These are phyloP conservation scores for Lepidostoma basale DNA, from an alignment of 1,140 invertebrate genomes.

Conservation along the genomic window DNA sequence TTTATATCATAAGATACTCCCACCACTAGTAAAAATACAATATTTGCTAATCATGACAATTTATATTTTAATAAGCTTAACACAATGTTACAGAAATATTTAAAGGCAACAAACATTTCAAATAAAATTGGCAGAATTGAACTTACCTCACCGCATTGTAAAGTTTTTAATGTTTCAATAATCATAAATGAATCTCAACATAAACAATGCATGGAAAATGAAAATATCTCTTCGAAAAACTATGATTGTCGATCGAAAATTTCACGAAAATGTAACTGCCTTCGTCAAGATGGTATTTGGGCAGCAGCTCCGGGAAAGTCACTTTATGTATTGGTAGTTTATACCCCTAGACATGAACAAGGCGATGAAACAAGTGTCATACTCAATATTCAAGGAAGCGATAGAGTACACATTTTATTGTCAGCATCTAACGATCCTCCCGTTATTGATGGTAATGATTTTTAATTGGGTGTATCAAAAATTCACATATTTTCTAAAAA, in stretches of 20 bases:
- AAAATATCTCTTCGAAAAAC: neutral
- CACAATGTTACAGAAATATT: conserved; percentile 11
- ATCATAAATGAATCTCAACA: neutral
- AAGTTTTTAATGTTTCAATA: conserved; percentile 4
- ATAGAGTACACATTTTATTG: neutral
- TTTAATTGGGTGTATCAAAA: neutral
- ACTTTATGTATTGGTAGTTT: neutral
- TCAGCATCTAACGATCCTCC: neutral
- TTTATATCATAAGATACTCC: too few relatives aligned
- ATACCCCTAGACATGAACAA: conserved; percentile 5
- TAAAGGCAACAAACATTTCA: neutral
- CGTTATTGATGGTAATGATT: neutral
- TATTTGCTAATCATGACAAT: too few relatives aligned
- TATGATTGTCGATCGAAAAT: neutral
- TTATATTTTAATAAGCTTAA: too few relatives aligned
- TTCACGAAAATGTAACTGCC: neutral
- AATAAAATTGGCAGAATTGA: conserved; percentile 5
- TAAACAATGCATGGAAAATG: neutral
- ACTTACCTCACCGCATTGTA: neutral
- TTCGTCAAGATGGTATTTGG: neutral
- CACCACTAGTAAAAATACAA: too few relatives aligned
- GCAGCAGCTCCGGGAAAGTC: conserved; percentile 8
- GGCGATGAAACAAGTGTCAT: neutral
- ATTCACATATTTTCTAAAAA: neutral
- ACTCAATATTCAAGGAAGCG: conserved; percentile 8